phyloP scores from a whole-genome alignment of 2,888 invertebrate genomes.

The Drosophila tripunctata region DNA sequence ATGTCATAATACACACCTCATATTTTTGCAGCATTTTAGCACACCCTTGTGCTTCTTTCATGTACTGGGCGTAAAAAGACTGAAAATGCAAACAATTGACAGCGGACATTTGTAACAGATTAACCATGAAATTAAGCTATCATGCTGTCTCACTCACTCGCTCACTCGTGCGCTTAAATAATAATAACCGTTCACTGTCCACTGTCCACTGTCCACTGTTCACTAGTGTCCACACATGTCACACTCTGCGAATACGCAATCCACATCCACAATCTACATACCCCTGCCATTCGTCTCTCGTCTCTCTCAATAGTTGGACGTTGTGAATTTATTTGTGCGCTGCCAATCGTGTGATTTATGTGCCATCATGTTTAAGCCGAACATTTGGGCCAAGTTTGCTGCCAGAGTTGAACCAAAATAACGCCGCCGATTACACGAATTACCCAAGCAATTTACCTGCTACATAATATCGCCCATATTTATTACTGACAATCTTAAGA shows the following conservation, averaged over 20 bases:
- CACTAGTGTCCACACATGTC: no score
- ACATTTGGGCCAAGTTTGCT: conserved; percentile 1
- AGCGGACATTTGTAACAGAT: conserved; percentile 68
- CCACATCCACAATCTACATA: neutral
- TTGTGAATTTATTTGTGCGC: conserved; percentile 17
- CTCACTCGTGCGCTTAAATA: conserved; percentile 56
- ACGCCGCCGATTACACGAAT: conserved; percentile 1
- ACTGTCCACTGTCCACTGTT: neutral
- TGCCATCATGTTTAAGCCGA: conserved; percentile 33
- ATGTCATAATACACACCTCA: neutral
- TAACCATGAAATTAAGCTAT: conserved; percentile 59
- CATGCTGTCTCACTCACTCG: conserved; percentile 9
- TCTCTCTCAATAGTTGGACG: conserved; percentile 10
- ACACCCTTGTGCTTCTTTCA: no score
- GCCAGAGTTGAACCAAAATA: neutral
- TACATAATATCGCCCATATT: neutral
- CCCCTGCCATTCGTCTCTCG: neutral
- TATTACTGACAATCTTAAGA: neutral
- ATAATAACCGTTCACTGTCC: neutral
- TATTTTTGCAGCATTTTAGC: neutral
- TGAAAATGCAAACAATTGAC: conserved; percentile 45
- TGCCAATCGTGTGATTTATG: conserved; percentile 64
- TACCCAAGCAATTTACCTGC: conserved; percentile 11
- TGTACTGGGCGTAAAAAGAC: neutral
- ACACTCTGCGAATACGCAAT: neutral